phyloP scores from a whole-genome alignment of 1,140 invertebrate genomes.

The Harlomillsia oculata region DNA sequence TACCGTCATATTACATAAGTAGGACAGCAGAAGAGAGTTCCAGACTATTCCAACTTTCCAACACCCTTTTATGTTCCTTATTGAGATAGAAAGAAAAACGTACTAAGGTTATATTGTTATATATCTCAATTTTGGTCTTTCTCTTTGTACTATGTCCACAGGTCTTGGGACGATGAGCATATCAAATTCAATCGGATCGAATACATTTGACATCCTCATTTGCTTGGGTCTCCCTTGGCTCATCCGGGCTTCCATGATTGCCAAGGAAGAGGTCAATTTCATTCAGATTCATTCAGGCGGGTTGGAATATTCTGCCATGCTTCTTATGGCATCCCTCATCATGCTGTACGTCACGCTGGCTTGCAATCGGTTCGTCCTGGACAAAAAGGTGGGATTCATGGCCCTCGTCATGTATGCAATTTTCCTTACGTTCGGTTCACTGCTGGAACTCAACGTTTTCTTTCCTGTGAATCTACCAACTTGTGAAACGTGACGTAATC shows the following conservation, averaged over 20 bases:
- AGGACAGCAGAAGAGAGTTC: too few species aligned
- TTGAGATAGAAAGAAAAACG: too few species aligned
- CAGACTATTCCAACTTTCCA: too few species aligned
- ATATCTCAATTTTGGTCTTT: neutral
- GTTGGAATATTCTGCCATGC: constrained; percentile 69
- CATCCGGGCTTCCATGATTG: constrained; percentile 55
- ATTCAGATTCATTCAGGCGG: constrained; percentile 70
- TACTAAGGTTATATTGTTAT: neutral
- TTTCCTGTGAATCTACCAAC: constrained; percentile 43
- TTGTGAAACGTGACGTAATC: constrained; percentile 35
- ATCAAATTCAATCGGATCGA: constrained; percentile 71
- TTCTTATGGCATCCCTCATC: constrained; percentile 63
- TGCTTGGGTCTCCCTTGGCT: constrained; percentile 71
- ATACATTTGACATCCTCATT: constrained; percentile 73
- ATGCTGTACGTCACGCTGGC: constrained; percentile 65
- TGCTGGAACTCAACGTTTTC: constrained; percentile 50
- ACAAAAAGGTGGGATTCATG: constrained; percentile 56
- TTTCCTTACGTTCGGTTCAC: constrained; percentile 53
- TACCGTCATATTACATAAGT: too few species aligned
- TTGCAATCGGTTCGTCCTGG: constrained; percentile 66
- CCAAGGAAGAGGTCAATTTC: constrained; percentile 49
- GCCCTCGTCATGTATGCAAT: constrained; percentile 50
- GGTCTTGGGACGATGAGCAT: constrained; percentile 74
- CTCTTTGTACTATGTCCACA: constrained; percentile 55
- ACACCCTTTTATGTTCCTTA: constrained; percentile 29